Base-by-base conservation (phyloP, 2,797 vertebrate species). In the Hybognathus amarus region DNA sequence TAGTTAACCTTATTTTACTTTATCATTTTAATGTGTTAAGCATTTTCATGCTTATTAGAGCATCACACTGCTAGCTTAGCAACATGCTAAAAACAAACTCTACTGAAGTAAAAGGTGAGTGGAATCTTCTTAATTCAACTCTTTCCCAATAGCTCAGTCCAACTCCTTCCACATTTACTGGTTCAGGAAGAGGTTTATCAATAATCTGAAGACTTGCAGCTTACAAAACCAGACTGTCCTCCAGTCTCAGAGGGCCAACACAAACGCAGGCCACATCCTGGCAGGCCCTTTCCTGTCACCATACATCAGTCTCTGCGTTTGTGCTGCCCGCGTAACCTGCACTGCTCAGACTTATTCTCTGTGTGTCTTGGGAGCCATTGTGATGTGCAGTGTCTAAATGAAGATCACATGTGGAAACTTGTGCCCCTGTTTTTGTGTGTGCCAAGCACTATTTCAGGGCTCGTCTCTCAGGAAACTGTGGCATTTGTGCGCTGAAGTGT, bases 181-280 rank as follows among this genome's bases (percentile, higher is more conserved):
- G 6, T 56, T 47, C 73, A 77, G 73, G 81, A 83, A 77, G 20
- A 42, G 85, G 45, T 50, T 87, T 85, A 88, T 89, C 87, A 87
- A 87, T 89, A 80, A 85, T 69, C 80, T 70, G 22, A 76, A 42
- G 52, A 64, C 50, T 61, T 38, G 15, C 15, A 68, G 18, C 17
- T 80, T 71, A 45, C 20, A 79, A 77, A 71, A 71, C 61, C 63
- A 5, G 45, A 73, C 75, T 15, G 56, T 69, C 79, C 22, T 50
- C 47, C 24, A 69, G 67, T 70, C 73, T 71, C 73, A 69, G 74
- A 47, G 64, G 71, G 22, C 79, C 74, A 64, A 85, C 84, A 85
- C 76, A 84, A 79, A 83, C 11, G 50, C 47, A 81, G 81, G 68
- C 81, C 50, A 84, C 67, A 77, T 87, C 89, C 89, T 88, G 80